Conservation (phyloP, 2,888 invertebrate species). For the Acholoe squamosa region DNA sequence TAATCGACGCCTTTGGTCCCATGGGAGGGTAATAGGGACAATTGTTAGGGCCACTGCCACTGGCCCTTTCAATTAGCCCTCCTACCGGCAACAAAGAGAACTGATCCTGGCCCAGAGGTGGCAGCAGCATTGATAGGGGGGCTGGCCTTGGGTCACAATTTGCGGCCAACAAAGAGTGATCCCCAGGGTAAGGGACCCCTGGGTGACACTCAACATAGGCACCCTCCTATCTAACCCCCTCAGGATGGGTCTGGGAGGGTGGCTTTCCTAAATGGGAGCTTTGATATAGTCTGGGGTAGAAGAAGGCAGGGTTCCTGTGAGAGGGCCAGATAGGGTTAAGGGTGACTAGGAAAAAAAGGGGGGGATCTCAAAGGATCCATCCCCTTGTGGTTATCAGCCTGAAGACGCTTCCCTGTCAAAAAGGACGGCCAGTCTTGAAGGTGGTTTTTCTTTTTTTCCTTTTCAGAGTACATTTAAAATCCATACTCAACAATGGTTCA, state of each 20-base stretch:
- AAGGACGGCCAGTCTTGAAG: too few species aligned
- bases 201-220: neutral
- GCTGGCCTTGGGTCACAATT: neutral
- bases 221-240: neutral
- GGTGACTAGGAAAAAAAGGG: too few species aligned
- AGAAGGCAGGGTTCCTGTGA: too few species aligned
- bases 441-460: too few species aligned
- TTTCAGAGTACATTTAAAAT: too few species aligned
- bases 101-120: neutral
- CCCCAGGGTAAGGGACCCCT: neutral
- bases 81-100: neutral
- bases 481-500: too few species aligned
- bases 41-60: neutral
- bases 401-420: too few species aligned
- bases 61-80: neutral
- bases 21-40: neutral
- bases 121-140: neutral
- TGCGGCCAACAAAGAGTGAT: neutral
- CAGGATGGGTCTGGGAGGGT: neutral
- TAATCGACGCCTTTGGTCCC: neutral
- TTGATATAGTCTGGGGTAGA: too few species aligned
- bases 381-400: too few species aligned
- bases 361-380: too few species aligned
- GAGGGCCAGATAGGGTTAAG: too few species aligned
- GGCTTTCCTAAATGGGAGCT: too few species aligned